Conservation (phyloP, 2,797 vertebrate species). For the Danio kyathit region DNA sequence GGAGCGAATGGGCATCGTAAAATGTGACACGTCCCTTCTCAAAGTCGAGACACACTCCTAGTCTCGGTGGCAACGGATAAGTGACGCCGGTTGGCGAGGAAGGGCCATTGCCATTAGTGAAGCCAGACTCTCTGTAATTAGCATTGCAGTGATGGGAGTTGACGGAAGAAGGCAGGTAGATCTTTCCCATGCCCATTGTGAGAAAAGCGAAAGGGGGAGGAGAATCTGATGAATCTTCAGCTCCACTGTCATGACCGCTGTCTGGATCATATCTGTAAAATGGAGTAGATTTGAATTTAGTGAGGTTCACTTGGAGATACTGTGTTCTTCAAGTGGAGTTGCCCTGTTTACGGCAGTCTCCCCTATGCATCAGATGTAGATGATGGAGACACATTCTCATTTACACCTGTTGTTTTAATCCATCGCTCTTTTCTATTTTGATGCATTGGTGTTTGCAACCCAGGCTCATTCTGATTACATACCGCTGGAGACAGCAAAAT, state of each 20-base stretch:
- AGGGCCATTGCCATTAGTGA: constrained; percentile 76
- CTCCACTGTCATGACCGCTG: constrained; percentile 95
- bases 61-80: constrained; percentile 84
- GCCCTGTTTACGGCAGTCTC: too few relatives aligned
- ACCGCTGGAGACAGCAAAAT: too few relatives aligned
- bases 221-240: constrained; percentile 88
- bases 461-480: too few relatives aligned
- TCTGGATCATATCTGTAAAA: constrained; percentile 90
- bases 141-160: constrained; percentile 58
- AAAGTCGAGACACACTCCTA: constrained; percentile 94
- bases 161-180: constrained; percentile 83
- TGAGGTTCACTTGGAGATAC: background rate
- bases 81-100: constrained; percentile 83
- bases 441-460: too few relatives aligned
- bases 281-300: background rate
- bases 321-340: background rate
- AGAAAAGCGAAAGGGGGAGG: constrained; percentile 94
- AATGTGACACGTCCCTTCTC: constrained; percentile 93
- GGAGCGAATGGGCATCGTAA: constrained; percentile 93
- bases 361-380: too few relatives aligned
- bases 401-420: too few relatives aligned
- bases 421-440: too few relatives aligned
- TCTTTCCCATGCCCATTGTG: constrained; percentile 97
- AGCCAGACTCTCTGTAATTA: constrained; percentile 71
- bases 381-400: too few relatives aligned